Percentiles rank a stretch among this genome's conserved stretches.
Conservation (phyloP, 1,140 invertebrate species). For the Nebria ingens region DNA sequence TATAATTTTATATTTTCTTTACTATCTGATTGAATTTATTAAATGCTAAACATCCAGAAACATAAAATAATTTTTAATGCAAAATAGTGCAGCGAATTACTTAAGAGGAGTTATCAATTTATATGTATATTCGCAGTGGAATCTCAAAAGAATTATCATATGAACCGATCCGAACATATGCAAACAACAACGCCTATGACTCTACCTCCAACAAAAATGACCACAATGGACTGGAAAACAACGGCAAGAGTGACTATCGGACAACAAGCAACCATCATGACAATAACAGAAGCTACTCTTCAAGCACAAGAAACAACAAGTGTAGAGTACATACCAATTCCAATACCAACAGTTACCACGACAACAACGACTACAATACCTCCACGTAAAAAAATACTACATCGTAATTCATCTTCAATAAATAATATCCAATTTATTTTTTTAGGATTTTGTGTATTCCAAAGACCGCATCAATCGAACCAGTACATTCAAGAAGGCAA, state of each 20-base stretch:
- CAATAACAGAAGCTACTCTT: constrained; percentile 24
- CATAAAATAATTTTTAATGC: no score
- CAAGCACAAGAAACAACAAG: constrained; percentile 24
- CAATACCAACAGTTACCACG: constrained; percentile 38
- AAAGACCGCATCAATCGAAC: constrained; percentile 60
- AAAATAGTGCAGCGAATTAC: no score
- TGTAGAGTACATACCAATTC: constrained; percentile 28
- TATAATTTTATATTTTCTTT: no score
- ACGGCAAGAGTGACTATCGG: constrained; percentile 17
- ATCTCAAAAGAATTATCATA: constrained; percentile 79
- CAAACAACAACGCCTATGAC: constrained; percentile 35
- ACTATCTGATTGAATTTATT: no score
- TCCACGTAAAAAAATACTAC: constrained; percentile 61
- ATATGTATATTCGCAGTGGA: constrained; percentile 54
- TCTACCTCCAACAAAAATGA: constrained; percentile 20
- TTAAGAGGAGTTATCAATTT: no score
- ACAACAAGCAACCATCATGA: constrained; percentile 19
- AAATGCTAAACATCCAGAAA: no score
- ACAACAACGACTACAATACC: constrained; percentile 56
- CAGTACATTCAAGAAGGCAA: constrained; percentile 63
- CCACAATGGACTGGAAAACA: constrained; percentile 23
- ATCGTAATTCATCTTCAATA: no score
- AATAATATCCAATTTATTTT: no score
- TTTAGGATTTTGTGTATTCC: constrained; percentile 66
- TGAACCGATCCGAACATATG: constrained; percentile 43